Evolutionary conservation across 2,888 invertebrate species (phyloP).

Genomic region (Ochlodes sylvanus): DNA sequence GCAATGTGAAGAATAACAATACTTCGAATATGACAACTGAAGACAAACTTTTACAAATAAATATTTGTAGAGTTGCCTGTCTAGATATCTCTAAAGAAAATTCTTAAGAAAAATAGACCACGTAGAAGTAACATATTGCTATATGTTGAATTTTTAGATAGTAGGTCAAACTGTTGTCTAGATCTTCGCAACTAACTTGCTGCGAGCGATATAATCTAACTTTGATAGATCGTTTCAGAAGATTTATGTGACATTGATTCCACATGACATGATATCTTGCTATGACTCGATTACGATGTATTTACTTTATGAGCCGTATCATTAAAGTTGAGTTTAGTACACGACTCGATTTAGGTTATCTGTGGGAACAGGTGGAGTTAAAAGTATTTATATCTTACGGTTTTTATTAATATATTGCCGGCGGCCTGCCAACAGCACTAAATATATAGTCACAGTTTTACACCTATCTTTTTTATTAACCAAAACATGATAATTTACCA

Average conservation of each 20-base stretch:
- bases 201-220: conserved; percentile 15
- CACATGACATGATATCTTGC: not conserved
- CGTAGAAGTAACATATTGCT: conserved; percentile 1
- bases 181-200: conserved; percentile 13
- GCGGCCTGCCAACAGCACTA: no score
- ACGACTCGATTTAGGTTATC: not conserved
- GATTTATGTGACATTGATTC: conserved; percentile 20
- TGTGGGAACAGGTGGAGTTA: no score
- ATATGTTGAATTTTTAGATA: not conserved
- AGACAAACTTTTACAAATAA: conserved; percentile 7
- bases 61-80: conserved; percentile 4
- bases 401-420: no score
- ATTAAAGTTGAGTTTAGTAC: not conserved
- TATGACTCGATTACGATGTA: no score
- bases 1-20: conserved; percentile 4
- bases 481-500: no score
- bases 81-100: conserved; percentile 3
- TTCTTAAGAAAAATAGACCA: not conserved
- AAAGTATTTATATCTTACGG: no score
- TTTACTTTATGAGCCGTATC: no score
- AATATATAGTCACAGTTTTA: no score
- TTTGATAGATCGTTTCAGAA: conserved; percentile 10
- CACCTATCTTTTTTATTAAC: no score
- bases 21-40: conserved; percentile 3
- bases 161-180: not conserved